Conservation (phyloP, 2,888 invertebrate genomes). For the Augiades crinisus region DNA sequence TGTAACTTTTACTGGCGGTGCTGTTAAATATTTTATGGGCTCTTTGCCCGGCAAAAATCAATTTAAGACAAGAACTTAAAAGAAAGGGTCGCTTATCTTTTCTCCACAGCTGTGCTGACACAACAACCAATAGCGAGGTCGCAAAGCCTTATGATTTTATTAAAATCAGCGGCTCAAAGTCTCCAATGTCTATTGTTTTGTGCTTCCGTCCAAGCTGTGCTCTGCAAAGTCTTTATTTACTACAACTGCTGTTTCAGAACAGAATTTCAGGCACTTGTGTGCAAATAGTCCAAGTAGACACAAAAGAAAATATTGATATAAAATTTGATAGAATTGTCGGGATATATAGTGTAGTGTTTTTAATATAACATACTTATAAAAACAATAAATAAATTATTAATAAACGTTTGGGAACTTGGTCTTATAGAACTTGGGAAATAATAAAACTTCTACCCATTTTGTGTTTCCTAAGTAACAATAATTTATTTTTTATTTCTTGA, state of each 20-base stretch:
- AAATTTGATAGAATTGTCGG: no score
- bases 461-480: no score
- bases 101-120: constrained; percentile 59
- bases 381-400: no score
- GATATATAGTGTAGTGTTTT: no score
- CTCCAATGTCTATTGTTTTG: neutral
- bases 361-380: no score
- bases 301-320: no score
- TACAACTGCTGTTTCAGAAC: neutral
- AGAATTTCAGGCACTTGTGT: no score
- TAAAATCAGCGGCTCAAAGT: constrained; percentile 4
- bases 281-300: neutral
- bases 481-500: no score
- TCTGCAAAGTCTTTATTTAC: neutral
- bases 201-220: neutral
- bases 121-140: constrained; percentile 41
- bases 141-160: constrained; percentile 31
- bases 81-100: constrained; percentile 69
- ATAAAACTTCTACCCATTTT: no score
- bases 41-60: constrained; percentile 56
- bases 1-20: constrained; percentile 42
- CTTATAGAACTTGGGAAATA: no score
- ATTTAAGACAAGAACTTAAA: constrained; percentile 63
- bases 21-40: constrained; percentile 62
- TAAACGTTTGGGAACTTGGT: no score